Percentiles rank a stretch among this genome's conserved stretches.
Conservation (phyloP, 2,113 vertebrate species). For the Pterophyllum scalare region DNA sequence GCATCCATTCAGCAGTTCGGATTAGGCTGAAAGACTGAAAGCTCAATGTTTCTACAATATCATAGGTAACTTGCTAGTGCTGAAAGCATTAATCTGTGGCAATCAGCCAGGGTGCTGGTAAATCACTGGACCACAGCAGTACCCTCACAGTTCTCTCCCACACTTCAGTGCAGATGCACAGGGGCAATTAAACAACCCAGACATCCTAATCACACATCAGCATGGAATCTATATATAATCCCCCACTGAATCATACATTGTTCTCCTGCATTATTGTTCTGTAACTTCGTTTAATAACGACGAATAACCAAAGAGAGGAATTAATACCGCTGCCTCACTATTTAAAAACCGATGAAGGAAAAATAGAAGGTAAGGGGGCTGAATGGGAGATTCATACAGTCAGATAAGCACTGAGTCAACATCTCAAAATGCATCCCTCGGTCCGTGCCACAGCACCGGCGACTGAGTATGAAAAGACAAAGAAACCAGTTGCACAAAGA, state of each 20-base stretch:
- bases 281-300: not conserved
- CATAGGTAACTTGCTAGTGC: not conserved
- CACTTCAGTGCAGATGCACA: conserved; percentile 35
- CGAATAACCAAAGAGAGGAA: not conserved
- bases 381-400: conserved; percentile 11
- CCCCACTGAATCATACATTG: not conserved
- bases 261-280: not conserved
- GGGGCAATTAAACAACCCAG: conserved; percentile 44
- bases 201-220: conserved; percentile 13
- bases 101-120: conserved; percentile 18
- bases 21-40: not conserved
- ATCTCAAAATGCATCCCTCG: conserved; percentile 12
- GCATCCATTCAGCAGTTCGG: not conserved
- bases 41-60: not conserved
- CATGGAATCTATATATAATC: conserved; percentile 35
- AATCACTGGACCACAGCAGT: conserved; percentile 9
- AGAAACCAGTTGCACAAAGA: conserved; percentile 74
- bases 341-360: not conserved
- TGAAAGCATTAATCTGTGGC: conserved; percentile 26
- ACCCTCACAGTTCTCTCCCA: not conserved
- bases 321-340: not conserved
- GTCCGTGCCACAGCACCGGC: conserved; percentile 13
- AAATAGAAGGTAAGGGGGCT: not conserved
- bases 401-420: conserved; percentile 9
- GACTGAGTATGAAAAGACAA: conserved; percentile 51